phyloP scores from a whole-genome alignment of 2,797 vertebrate genomes.

The Spheniscus humboldti region DNA sequence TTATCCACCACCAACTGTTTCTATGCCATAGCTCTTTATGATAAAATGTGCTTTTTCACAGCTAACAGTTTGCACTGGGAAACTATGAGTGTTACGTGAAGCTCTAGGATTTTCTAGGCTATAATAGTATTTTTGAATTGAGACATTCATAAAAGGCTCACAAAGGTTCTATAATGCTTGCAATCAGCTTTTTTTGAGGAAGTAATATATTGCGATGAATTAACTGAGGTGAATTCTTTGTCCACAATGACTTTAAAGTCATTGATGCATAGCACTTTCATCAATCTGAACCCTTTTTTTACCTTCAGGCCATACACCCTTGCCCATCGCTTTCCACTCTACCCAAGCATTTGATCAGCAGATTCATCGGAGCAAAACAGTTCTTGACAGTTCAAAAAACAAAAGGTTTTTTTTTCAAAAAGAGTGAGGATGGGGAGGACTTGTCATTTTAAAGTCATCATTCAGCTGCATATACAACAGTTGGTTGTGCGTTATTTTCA shows the following conservation, averaged over 20 bases:
- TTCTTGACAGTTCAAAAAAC: background rate
- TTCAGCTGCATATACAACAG: background rate
- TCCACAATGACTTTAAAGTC: background rate
- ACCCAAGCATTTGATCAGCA: background rate
- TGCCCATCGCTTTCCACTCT: background rate
- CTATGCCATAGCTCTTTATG: background rate
- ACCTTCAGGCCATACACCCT: background rate
- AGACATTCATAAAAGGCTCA: background rate
- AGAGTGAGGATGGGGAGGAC: background rate
- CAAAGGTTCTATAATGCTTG: background rate
- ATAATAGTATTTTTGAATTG: background rate
- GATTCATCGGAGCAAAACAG: background rate
- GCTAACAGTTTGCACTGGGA: background rate
- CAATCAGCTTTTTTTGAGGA: background rate
- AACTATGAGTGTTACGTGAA: background rate
- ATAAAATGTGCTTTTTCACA: background rate
- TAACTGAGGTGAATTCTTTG: background rate
- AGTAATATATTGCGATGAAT: background rate
- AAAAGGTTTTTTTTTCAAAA: background rate
- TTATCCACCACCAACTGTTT: background rate
- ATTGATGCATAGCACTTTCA: background rate
- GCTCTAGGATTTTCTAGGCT: background rate
- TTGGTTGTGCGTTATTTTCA: background rate
- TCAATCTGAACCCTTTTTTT: background rate
- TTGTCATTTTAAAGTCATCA: background rate